Evolutionary conservation across 2,888 invertebrate species (phyloP).

Genomic region (Nomada ruficornis): DNA sequence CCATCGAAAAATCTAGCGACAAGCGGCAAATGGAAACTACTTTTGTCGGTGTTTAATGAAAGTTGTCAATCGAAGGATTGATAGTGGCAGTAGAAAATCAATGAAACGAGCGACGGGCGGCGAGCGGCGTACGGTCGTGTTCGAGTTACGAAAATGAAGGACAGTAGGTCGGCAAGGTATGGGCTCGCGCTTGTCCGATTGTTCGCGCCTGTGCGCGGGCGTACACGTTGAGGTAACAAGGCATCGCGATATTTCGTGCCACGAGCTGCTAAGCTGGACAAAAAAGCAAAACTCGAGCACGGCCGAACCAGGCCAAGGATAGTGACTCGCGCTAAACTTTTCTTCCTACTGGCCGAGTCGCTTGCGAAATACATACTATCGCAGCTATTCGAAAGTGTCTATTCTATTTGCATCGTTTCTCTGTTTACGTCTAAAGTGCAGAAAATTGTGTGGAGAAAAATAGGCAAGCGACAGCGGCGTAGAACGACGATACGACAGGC

Average conservation of each 20-base stretch:
- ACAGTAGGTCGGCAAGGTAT: constrained; percentile 47
- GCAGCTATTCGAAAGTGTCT: background rate
- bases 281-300: constrained; percentile 19
- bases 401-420: background rate
- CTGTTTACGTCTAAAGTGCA: no score
- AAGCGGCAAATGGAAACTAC: constrained; percentile 5
- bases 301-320: constrained; percentile 46
- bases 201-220: background rate
- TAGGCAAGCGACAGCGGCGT: background rate
- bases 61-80: background rate
- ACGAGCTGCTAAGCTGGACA: constrained; percentile 3
- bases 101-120: constrained; percentile 17
- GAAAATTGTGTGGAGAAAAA: background rate
- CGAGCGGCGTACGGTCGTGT: constrained; percentile 10
- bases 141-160: constrained; percentile 51
- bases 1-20: background rate
- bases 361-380: background rate
- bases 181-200: background rate
- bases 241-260: constrained; percentile 28
- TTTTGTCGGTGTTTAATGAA: background rate
- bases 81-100: background rate
- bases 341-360: constrained; percentile 6
- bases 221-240: constrained; percentile 24
- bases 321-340: background rate
- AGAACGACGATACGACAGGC: background rate